Base-by-base conservation (phyloP, 2,113 vertebrate genomes). In the Ahaetulla prasina region DNA sequence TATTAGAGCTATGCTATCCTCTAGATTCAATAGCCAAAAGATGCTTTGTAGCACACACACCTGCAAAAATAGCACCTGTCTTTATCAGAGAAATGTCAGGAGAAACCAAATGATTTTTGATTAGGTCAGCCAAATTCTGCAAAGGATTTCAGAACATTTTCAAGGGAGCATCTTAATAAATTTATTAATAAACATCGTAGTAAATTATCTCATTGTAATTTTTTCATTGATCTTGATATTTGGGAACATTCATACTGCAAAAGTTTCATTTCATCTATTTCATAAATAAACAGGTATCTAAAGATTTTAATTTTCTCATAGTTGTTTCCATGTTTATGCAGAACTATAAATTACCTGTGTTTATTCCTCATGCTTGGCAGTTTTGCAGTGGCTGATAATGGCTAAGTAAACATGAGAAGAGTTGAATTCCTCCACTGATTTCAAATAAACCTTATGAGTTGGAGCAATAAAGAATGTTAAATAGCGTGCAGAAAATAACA, bases 361-460 rank as follows among this genome's bases (percentile, higher is more conserved):
- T 97, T 97, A 97, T 93, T 96, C 84, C 91, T 96, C 96, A 95
- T 92, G 93, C 95, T 94, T 0, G 8, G 94, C 96, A 95, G 94
- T 97, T 97, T 96, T 90, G 96, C 94, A 93, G 93, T 93, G 95
- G 96, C 94, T 94, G 93, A 95, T 97, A 97, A 97, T 97, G 95
- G 95, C 95, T 89, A 94, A 94, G 95, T 96, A 96, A 97, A 97
- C 94, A 96, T 95, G 92, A 90, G 96, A 95, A 95, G 90, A 95
- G 95, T 94, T 94, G 97, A 94, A 95, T 97, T 93, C 95, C 92
- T 96, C 94, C 54, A 96, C 94, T 94, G 96, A 92, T 96, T 97
- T 97, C 95, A 96, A 97, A 97, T 97, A 97, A 97, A 96, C 93
- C 91, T 96, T 85, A 93, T 91, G 68, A 95, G 91, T 89, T 18